Base-by-base conservation (phyloP, 2,113 vertebrate genomes). In the Enhydra lutris region DNA sequence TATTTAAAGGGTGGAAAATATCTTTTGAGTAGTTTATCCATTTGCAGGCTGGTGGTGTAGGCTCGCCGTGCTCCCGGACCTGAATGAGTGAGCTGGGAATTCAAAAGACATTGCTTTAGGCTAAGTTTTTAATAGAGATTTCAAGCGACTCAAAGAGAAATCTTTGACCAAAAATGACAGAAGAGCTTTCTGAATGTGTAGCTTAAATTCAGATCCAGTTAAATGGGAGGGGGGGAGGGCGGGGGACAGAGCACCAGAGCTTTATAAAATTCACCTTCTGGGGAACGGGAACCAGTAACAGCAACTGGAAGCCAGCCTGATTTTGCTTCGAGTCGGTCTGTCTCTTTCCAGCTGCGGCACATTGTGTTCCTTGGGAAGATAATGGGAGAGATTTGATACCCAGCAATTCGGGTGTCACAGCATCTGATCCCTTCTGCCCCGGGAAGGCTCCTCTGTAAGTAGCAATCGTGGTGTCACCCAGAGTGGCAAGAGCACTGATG, bases 1-100 rank as follows among this genome's bases (percentile, higher is more conserved):
- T 89, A 96, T 52, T 97, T 97, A 95, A 98, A 98, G 92, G 52
- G 57, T 80, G 79, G 95, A 96, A 98, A 97, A 95, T 92, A 92
- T 98, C 98, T 98, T 98, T 97, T 52, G 97, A 98, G 98, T 98
- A 98, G 97, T 98, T 97, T 47, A 82, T 99, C 98, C 98, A 98
- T 99, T 99, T 99, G 96, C 97, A 96, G 93, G 98, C 95, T 96
- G 80, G 36, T 80, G 59, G 76, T 90, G 3, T 85, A 95, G 1
- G 36, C 83, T 89, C 31, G 9, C 65, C 76, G 42, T 86, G 89
- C 88, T 91, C 86, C 61, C 76, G 93, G 91, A 94, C 92, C 84
- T 89, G 92, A 98, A 95, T 98, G 91, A 85, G 96, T 95, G 98
- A 98, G 97, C 94, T 87, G 94, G 97, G 67, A 91, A 97, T 98